These are phyloP conservation scores for Protobothrops flavoviridis DNA, from an alignment of 2,113 vertebrate species.

Conservation along the genomic window DNA sequence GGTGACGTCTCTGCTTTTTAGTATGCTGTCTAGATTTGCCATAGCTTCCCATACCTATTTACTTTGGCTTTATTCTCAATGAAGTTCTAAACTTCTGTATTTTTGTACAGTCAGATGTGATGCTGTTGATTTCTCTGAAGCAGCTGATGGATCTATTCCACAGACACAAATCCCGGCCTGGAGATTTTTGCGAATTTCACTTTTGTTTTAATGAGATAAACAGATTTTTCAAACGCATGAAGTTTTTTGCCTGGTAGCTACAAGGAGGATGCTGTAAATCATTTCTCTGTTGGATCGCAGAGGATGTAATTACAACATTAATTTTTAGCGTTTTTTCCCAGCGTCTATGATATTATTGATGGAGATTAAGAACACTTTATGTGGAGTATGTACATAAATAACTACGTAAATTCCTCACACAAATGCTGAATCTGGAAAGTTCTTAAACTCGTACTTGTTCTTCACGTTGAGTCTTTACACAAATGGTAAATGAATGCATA, in stretches of 20 bases:
- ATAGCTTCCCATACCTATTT: no score
- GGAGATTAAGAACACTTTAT: neutral
- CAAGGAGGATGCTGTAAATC: neutral
- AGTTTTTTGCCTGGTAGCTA: neutral
- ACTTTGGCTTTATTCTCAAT: neutral
- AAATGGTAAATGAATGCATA: conserved; percentile 54
- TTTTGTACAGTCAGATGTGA: neutral
- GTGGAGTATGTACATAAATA: conserved; percentile 1
- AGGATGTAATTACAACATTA: neutral
- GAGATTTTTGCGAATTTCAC: neutral
- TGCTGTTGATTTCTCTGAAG: neutral
- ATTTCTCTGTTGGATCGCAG: neutral
- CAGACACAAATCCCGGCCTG: neutral
- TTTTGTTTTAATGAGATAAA: neutral
- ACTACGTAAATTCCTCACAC: conserved; percentile 28
- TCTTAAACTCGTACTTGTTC: conserved; percentile 36
- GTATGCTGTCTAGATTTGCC: no score
- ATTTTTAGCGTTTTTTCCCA: neutral
- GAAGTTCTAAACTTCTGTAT: neutral
- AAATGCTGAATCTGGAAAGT: conserved; percentile 37
- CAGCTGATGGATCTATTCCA: neutral
- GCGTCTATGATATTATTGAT: neutral
- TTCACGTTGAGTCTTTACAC: conserved; percentile 38
- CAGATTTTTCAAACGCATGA: neutral
- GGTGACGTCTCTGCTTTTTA: no score